Base-by-base conservation (phyloP, 2,888 invertebrate species). In the Platypus cylindrus region DNA sequence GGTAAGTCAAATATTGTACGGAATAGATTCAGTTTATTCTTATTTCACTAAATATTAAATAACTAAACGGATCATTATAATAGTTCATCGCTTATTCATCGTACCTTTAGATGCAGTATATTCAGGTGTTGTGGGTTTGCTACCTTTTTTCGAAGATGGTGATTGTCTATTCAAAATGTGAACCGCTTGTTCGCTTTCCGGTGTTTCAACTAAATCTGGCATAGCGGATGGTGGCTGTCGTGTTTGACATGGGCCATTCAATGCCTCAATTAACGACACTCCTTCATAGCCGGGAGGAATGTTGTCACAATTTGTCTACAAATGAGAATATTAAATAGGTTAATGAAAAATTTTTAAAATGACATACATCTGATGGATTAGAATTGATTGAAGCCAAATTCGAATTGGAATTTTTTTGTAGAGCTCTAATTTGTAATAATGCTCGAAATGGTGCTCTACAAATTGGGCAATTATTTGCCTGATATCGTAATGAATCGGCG, bases 361-460 rank as follows among this genome's bases (percentile, higher is more conserved):
- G 20, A 60, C 61, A 68, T 62, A 73, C 82, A 62, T 75, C 79
- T 13, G 78, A 73, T 17, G 75, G 69, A 7, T 12, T 13, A n/a
- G n/a, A n/a, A 51, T 68, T 69, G 9, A 64, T 61, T 18, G 68
- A 68, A 49, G 69, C 66, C 46, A 65, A 64, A 37, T 35, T 41
- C 30, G 56, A 63, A 38, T 66, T 64, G 16, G 65, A 59, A 28
- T 74, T 71, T 55, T 83, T 83, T 60, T 91, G 87, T 48, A 97
- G 71, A 15, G 97, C 94, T 42, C 91, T 72, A 32, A 98, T 87
- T 67, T 97, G 95, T 37, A 99, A 67, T 32, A 99, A 69, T 1
- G 98, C 98, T 43, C 97, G 70, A 64, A 98, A 98, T 7, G 97
- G 97, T n/a, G 95, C 90, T 42, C 98, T 73, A 59, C 98, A 98